phyloP scores from a whole-genome alignment of 2,888 invertebrate genomes.

The Drosophila lacicola region DNA sequence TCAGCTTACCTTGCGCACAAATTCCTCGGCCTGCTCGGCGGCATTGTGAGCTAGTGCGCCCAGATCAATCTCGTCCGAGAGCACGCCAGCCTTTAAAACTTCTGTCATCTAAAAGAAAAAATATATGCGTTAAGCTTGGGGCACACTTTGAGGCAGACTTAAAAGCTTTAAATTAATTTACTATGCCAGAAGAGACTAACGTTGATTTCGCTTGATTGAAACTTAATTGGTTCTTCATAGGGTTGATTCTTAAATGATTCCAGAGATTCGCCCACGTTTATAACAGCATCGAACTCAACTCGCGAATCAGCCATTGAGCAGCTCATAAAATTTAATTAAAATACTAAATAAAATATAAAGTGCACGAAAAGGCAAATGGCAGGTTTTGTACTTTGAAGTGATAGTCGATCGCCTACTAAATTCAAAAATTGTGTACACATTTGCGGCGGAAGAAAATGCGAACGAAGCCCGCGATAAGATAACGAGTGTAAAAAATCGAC shows the following conservation, averaged over 20 bases:
- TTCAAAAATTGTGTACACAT: conserved; percentile 45
- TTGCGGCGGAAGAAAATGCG: conserved; percentile 46
- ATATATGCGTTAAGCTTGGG: not conserved
- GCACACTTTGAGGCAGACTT: conserved; percentile 7
- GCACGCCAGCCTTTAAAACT: conserved; percentile 93
- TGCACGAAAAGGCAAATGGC: conserved; percentile 23
- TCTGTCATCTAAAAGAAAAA: conserved; percentile 89
- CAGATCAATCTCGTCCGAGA: conserved; percentile 93
- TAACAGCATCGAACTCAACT: conserved; percentile 34
- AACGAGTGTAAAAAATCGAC: conserved; percentile 39
- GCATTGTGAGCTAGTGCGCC: conserved; percentile 94
- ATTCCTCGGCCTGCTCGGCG: conserved; percentile 97
- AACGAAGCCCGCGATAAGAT: conserved; percentile 59
- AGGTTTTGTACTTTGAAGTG: conserved; percentile 55
- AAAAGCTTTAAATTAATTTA: conserved; percentile 8
- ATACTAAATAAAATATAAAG: conserved; percentile 37
- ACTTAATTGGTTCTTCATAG: conserved; percentile 32
- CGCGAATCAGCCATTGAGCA: conserved; percentile 47
- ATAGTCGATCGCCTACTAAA: conserved; percentile 54
- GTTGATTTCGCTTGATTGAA: conserved; percentile 24
- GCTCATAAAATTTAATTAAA: conserved; percentile 30
- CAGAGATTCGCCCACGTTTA: conserved; percentile 19
- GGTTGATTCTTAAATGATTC: conserved; percentile 37
- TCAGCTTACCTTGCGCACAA: conserved; percentile 91
- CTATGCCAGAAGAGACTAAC: conserved; percentile 52